Conservation (phyloP, 1,140 invertebrate genomes). For the Mizuhopecten yessoensis region DNA sequence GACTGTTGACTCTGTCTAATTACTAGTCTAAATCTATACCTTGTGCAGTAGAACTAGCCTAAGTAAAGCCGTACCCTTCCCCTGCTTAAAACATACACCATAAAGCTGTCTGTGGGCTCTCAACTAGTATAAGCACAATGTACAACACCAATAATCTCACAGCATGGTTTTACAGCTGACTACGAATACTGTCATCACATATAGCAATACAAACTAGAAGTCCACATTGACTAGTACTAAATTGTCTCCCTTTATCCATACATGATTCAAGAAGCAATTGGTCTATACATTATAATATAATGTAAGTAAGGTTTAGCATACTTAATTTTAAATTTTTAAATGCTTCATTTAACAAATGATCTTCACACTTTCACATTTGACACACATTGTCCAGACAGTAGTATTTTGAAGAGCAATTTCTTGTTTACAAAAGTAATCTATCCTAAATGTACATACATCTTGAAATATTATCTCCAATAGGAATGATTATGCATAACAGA, state of each 20-base stretch:
- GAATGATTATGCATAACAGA: no score
- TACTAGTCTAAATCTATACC: neutral
- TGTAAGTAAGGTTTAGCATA: no score
- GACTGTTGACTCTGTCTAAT: neutral
- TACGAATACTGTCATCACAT: constrained; percentile 1
- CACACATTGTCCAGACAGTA: no score
- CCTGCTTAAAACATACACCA: neutral
- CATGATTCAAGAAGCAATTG: no score
- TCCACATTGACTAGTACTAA: neutral
- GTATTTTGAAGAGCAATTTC: no score
- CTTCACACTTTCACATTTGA: no score
- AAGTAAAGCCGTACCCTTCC: no score
- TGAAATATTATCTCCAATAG: no score
- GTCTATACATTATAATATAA: no score
- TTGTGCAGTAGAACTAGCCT: neutral
- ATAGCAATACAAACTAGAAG: neutral
- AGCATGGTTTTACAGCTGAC: neutral
- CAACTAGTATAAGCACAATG: neutral
- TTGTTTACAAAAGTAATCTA: no score
- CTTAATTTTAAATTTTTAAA: no score
- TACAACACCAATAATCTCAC: constrained; percentile 3
- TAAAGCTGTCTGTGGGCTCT: neutral
- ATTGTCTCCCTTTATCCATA: constrained; percentile 2
- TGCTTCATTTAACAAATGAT: no score
- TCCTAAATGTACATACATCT: neutral